phyloP scores from a whole-genome alignment of 1,140 invertebrate genomes.

The Zaprionus tsacasi region DNA sequence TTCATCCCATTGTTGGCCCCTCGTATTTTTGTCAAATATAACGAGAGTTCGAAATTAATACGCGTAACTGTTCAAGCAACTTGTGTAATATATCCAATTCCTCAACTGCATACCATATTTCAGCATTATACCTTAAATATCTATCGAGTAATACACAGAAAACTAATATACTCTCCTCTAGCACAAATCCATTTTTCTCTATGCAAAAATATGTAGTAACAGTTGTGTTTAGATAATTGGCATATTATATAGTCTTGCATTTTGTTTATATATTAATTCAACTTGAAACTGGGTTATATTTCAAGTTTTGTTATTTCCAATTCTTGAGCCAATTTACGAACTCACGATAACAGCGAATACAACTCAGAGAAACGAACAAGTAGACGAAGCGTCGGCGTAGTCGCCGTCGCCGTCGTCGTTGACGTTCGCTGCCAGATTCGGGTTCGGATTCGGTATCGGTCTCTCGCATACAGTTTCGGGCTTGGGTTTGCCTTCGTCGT shows the following conservation, averaged over 20 bases:
- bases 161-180: too few relatives aligned
- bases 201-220: not conserved
- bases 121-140: not conserved
- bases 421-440: slow-evolving; percentile 24
- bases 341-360: slow-evolving; percentile 21
- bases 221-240: not conserved
- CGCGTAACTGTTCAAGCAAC: slow-evolving; percentile 1
- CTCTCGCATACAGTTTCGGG: slow-evolving; percentile 20
- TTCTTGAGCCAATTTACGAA: slow-evolving; percentile 10
- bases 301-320: slow-evolving; percentile 5
- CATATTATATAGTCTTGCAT: not conserved
- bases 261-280: slow-evolving; percentile 1
- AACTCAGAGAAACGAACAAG: slow-evolving; percentile 12
- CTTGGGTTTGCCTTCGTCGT: slow-evolving; percentile 53
- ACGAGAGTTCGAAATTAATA: not conserved
- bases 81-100: slow-evolving; percentile 7
- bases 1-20: slow-evolving; percentile 4
- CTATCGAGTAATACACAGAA: not conserved
- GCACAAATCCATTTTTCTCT: too few relatives aligned
- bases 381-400: slow-evolving; percentile 14
- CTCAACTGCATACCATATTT: slow-evolving; percentile 1
- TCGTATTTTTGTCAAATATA: not conserved
- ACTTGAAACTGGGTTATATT: not conserved
- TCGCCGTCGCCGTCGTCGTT: not conserved
- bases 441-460: slow-evolving; percentile 43